Conservation (phyloP, 1,140 invertebrate species). For the Plodia interpunctella region DNA sequence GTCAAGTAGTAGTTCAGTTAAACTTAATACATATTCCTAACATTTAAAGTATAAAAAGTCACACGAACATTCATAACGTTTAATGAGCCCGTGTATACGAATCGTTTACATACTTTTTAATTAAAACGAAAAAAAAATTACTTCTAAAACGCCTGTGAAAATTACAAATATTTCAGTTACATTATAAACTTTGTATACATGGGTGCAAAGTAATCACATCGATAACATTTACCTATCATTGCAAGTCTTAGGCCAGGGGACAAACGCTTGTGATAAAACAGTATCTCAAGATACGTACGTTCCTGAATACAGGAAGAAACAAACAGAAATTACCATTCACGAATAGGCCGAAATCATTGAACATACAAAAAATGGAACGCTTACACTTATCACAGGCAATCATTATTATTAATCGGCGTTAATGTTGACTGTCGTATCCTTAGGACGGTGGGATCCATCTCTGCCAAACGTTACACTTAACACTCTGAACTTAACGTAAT, state of each 20-base stretch:
- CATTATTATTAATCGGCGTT: background rate
- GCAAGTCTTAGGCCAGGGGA: constrained; percentile 3
- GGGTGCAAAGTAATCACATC: background rate
- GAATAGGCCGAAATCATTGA: background rate
- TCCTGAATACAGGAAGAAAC: constrained; percentile 1
- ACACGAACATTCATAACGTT: background rate
- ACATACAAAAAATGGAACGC: constrained; percentile 4
- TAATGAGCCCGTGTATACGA: background rate
- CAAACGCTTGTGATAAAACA: background rate
- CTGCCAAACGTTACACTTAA: constrained; percentile 14
- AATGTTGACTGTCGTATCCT: background rate
- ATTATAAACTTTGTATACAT: background rate
- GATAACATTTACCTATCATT: background rate
- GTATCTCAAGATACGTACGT: background rate
- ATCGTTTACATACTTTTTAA: background rate
- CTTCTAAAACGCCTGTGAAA: too few relatives aligned
- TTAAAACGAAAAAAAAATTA: too few relatives aligned
- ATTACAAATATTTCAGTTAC: too few relatives aligned
- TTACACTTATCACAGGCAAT: constrained; percentile 7
- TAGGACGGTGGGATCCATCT: constrained; percentile 19
- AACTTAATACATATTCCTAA: background rate
- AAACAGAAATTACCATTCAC: background rate
- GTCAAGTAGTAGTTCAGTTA: background rate
- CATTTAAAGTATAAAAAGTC: constrained; percentile 1
- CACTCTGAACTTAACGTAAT: constrained; percentile 10